phyloP scores from a whole-genome alignment of 2,888 invertebrate genomes.

The Euspilapteryx auroguttella region DNA sequence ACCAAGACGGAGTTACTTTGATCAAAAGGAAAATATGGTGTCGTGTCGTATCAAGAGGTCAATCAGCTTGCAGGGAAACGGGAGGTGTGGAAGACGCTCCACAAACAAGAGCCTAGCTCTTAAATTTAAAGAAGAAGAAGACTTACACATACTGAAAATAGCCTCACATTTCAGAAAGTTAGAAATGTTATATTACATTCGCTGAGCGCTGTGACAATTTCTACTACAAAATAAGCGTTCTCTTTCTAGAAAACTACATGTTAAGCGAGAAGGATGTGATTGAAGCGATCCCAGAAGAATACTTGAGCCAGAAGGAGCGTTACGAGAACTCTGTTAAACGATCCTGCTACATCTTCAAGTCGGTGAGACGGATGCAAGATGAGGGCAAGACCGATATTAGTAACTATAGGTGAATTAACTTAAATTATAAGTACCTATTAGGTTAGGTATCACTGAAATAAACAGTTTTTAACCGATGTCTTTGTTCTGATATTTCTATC shows the following conservation, averaged over 20 bases:
- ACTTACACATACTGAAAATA: too few species aligned
- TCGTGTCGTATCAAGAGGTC: too few species aligned
- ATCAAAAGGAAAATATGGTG: too few species aligned
- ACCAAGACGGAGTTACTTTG: too few species aligned
- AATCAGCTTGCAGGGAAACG: too few species aligned
- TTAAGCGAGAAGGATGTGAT: slow-evolving; percentile 29
- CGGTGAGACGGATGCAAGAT: slow-evolving; percentile 62
- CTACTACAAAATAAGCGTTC: neutral
- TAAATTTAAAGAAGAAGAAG: too few species aligned
- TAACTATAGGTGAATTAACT: slow-evolving; percentile 58
- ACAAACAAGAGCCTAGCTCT: too few species aligned
- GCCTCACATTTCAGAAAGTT: neutral
- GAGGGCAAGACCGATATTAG: slow-evolving; percentile 65
- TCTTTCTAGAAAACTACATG: slow-evolving; percentile 21
- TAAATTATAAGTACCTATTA: neutral
- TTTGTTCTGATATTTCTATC: too few species aligned
- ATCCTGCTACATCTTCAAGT: slow-evolving; percentile 66
- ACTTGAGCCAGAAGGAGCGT: slow-evolving; percentile 79
- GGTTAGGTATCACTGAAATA: too few species aligned
- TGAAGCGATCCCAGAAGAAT: slow-evolving; percentile 71
- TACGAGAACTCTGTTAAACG: slow-evolving; percentile 76
- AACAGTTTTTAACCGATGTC: too few species aligned
- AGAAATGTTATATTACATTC: neutral
- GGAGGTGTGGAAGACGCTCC: too few species aligned
- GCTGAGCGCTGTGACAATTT: neutral